phyloP scores from a whole-genome alignment of 2,888 invertebrate species.

The Agriopis marginaria region DNA sequence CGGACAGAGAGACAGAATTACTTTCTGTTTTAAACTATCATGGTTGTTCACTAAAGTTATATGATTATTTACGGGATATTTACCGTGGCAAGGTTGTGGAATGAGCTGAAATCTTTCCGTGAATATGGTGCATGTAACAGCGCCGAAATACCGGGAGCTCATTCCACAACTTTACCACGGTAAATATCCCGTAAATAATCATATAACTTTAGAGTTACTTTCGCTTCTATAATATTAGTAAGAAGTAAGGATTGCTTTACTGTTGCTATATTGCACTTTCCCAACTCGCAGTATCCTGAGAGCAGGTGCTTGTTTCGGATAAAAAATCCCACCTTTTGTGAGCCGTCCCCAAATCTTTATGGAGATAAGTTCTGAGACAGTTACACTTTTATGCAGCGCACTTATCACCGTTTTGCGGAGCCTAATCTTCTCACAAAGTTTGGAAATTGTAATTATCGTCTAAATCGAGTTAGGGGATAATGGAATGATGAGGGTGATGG shows the following conservation, averaged over 20 bases:
- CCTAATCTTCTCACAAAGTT: slow-evolving; percentile 44
- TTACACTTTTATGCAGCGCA: slow-evolving; percentile 40
- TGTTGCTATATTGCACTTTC: slow-evolving; percentile 14
- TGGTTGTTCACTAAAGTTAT: too few relatives aligned
- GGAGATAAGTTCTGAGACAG: slow-evolving; percentile 66
- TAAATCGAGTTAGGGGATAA: slow-evolving; percentile 18
- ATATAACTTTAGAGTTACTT: too few relatives aligned
- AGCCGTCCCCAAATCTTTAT: slow-evolving; percentile 50
- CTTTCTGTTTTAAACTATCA: too few relatives aligned
- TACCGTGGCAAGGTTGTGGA: too few relatives aligned
- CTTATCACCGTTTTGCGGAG: slow-evolving; percentile 28
- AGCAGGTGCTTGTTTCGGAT: slow-evolving; percentile 82
- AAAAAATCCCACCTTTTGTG: slow-evolving; percentile 77
- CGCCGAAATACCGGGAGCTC: too few relatives aligned
- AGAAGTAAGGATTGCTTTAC: slow-evolving; percentile 23
- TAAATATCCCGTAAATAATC: too few relatives aligned
- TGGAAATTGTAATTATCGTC: slow-evolving; percentile 38
- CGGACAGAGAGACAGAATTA: too few relatives aligned
- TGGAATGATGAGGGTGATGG: neutral
- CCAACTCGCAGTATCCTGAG: slow-evolving; percentile 51
- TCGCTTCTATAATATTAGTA: too few relatives aligned
- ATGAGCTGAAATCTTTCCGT: too few relatives aligned
- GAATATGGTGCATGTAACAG: too few relatives aligned
- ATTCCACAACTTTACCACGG: too few relatives aligned
- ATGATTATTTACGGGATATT: too few relatives aligned